These are phyloP conservation scores for Endotricha flammealis DNA, from an alignment of 2,888 invertebrate genomes.

Conservation along the genomic window DNA sequence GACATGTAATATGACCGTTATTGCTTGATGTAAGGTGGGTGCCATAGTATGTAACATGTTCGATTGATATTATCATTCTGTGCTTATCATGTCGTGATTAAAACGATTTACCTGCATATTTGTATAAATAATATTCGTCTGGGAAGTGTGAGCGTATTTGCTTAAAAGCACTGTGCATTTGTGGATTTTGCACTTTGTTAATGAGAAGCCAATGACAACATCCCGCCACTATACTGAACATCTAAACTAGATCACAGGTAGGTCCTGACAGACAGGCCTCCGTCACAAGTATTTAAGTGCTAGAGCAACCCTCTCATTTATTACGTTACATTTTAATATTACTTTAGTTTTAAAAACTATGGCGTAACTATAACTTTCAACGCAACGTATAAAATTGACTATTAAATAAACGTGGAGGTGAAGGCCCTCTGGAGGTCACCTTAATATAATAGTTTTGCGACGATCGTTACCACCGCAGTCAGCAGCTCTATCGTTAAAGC, in stretches of 20 bases:
- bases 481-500: slow-evolving; percentile 18
- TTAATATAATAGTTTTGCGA: slow-evolving; percentile 26
- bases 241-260: background rate
- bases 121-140: slow-evolving; percentile 60
- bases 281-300: slow-evolving; percentile 2
- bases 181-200: slow-evolving; percentile 59
- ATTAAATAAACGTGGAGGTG: slow-evolving; percentile 29
- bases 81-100: slow-evolving; percentile 63
- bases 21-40: slow-evolving; percentile 66
- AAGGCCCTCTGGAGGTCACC: slow-evolving; percentile 29
- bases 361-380: slow-evolving; percentile 27
- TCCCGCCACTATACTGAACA: slow-evolving; percentile 24
- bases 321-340: too few relatives aligned
- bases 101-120: slow-evolving; percentile 49
- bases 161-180: slow-evolving; percentile 72
- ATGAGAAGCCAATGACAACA: slow-evolving; percentile 63
- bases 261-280: background rate
- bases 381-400: slow-evolving; percentile 15
- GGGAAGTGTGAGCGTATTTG: slow-evolving; percentile 75
- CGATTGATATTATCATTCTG: slow-evolving; percentile 42
- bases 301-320: too few relatives aligned
- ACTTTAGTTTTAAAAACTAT: slow-evolving; percentile 13
- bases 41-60: slow-evolving; percentile 54
- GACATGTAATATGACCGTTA: slow-evolving; percentile 10
- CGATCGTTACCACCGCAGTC: slow-evolving; percentile 27